Evolutionary conservation across 2,797 vertebrate genomes (phyloP).

Genomic region (Gadopsis bispinosus): DNA sequence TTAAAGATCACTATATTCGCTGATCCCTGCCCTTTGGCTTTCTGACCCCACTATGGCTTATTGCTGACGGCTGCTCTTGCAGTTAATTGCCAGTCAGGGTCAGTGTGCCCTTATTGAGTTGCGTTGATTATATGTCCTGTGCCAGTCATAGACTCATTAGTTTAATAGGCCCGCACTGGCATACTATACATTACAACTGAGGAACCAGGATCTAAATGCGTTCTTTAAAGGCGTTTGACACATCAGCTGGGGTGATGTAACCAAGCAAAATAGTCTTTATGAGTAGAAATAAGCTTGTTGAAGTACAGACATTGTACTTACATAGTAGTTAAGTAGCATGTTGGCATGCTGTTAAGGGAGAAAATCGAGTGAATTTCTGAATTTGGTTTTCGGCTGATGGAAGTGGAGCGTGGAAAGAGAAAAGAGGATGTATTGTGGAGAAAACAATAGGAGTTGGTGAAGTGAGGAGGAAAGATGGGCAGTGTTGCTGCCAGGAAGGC

Average conservation of each 20-base stretch:
- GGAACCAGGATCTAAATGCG: neutral
- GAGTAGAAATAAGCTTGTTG: neutral
- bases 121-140: constrained; percentile 52
- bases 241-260: constrained; percentile 5
- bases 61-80: constrained; percentile 53
- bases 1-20: constrained; percentile 19
- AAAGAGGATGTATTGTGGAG: neutral
- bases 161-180: constrained; percentile 53
- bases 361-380: neutral
- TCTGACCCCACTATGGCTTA: constrained; percentile 32
- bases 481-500: constrained; percentile 12
- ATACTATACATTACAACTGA: constrained; percentile 33
- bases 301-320: neutral
- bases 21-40: constrained; percentile 40
- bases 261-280: neutral
- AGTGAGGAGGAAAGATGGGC: constrained; percentile 4
- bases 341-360: neutral
- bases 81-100: constrained; percentile 58
- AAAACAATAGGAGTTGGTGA: constrained; percentile 6
- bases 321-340: neutral
- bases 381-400: neutral
- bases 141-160: constrained; percentile 58
- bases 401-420: neutral
- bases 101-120: constrained; percentile 50
- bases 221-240: constrained; percentile 40